Evolutionary conservation across 1,140 invertebrate species (phyloP).

Genomic region (Leptinotarsa defecta): DNA sequence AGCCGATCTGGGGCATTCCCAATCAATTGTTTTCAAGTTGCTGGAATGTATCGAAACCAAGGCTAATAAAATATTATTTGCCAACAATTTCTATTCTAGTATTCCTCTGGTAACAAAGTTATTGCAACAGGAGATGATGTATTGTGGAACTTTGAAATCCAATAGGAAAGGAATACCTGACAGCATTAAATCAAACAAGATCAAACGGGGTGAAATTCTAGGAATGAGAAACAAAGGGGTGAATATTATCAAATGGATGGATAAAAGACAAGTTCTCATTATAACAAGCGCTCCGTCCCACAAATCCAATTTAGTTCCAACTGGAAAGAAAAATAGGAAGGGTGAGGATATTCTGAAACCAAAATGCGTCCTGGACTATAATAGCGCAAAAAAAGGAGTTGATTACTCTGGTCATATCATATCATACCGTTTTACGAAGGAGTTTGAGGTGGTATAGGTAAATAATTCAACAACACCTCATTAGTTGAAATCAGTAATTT

Average conservation of each 20-base stretch:
- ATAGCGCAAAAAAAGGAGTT: constrained; percentile 15
- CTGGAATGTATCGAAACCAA: constrained; percentile 12
- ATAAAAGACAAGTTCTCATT: constrained; percentile 42
- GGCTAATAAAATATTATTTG: constrained; percentile 38
- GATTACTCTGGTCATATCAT: not conserved
- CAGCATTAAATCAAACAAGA: constrained; percentile 51
- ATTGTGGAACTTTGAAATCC: constrained; percentile 55
- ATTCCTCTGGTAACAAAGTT: constrained; percentile 45
- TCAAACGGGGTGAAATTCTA: constrained; percentile 51
- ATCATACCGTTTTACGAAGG: constrained; percentile 20
- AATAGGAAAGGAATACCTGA: constrained; percentile 43
- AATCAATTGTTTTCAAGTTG: not conserved
- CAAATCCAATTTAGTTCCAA: not conserved
- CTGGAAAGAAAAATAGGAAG: not conserved
- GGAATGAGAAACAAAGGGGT: constrained; percentile 53
- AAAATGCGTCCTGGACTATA: constrained; percentile 17
- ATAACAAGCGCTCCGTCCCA: constrained; percentile 7
- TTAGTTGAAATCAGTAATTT: not conserved
- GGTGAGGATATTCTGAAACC: not conserved
- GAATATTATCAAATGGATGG: constrained; percentile 56
- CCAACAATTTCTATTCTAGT: constrained; percentile 49
- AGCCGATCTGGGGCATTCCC: constrained; percentile 22
- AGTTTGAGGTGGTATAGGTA: constrained; percentile 20
- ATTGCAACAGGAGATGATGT: constrained; percentile 42
- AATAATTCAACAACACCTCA: not conserved